A percentile compares a stretch with the other conserved stretches of the same genome.
phyloP scores from a whole-genome alignment of 64 coral and sea anemone genomes.

The Pachyseris speciosa region DNA sequence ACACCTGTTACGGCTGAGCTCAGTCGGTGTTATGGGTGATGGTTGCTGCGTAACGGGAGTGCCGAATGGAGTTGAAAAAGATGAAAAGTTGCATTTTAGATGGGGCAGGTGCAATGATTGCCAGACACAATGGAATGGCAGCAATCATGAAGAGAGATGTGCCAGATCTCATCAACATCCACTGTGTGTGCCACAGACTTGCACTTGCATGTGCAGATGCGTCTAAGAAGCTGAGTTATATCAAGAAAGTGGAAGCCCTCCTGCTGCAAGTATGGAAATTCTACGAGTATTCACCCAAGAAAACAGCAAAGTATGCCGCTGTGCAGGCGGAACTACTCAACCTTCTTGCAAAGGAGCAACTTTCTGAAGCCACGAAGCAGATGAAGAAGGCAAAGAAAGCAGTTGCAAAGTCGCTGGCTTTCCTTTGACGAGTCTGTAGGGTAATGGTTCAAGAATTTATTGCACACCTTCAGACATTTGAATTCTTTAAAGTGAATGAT shows the following conservation, averaged over 20 bases:
- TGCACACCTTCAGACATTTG: slow-evolving; percentile 48
- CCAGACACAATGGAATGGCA: no score
- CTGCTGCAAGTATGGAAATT: slow-evolving; percentile 70
- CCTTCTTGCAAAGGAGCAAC: slow-evolving; percentile 4
- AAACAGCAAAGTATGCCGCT: background rate
- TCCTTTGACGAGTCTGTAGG: slow-evolving; percentile 42
- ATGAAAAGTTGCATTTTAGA: no score
- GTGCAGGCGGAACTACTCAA: background rate
- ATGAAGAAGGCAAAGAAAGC: slow-evolving; percentile 49
- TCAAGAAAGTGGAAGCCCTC: slow-evolving; percentile 61
- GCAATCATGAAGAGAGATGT: no score
- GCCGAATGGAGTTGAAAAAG: no score
- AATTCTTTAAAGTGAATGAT: slow-evolving; percentile 49
- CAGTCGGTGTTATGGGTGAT: no score
- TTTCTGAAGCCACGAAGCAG: slow-evolving; percentile 35
- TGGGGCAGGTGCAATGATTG: no score
- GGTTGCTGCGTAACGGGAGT: no score
- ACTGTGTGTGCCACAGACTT: no score
- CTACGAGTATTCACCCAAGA: background rate
- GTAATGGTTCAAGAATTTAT: slow-evolving; percentile 43
- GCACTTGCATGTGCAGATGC: slow-evolving; percentile 62
- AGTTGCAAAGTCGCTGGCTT: slow-evolving; percentile 45
- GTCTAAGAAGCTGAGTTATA: slow-evolving; percentile 58
- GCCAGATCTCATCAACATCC: no score
- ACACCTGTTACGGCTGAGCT: no score